Evolutionary conservation across 2,113 vertebrate species (phyloP).

Genomic region (Otus sunia): DNA sequence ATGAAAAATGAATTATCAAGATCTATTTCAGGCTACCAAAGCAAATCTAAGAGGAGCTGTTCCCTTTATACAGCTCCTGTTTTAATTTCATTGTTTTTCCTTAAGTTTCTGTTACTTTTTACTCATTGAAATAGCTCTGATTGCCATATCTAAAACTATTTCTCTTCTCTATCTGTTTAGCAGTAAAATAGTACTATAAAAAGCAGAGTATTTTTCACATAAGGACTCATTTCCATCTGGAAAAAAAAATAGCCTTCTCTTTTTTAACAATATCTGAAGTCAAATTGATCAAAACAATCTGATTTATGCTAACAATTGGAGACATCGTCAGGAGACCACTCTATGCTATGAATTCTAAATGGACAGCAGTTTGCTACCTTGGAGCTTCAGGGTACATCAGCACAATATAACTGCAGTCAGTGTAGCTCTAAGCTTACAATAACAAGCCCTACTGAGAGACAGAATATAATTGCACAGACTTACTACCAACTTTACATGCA

Average conservation of each 20-base stretch:
- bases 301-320: constrained; percentile 29
- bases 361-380: neutral
- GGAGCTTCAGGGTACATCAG: neutral
- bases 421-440: neutral
- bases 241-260: neutral
- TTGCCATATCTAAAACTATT: neutral
- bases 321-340: neutral
- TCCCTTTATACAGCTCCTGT: neutral
- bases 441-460: constrained; percentile 9
- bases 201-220: neutral
- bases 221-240: neutral
- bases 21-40: neutral
- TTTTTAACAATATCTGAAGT: constrained; percentile 43
- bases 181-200: neutral
- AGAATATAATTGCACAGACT: neutral
- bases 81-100: neutral
- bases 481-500: neutral
- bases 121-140: neutral
- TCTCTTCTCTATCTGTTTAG: neutral
- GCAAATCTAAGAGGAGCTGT: neutral
- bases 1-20: neutral
- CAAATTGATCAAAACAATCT: constrained; percentile 46
- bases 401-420: neutral
- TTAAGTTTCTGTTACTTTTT: neutral
- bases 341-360: neutral